Percentiles rank a stretch among this genome's conserved stretches.
Conservation (phyloP, 1,140 invertebrate species). For the Scaptomyza pallida region DNA sequence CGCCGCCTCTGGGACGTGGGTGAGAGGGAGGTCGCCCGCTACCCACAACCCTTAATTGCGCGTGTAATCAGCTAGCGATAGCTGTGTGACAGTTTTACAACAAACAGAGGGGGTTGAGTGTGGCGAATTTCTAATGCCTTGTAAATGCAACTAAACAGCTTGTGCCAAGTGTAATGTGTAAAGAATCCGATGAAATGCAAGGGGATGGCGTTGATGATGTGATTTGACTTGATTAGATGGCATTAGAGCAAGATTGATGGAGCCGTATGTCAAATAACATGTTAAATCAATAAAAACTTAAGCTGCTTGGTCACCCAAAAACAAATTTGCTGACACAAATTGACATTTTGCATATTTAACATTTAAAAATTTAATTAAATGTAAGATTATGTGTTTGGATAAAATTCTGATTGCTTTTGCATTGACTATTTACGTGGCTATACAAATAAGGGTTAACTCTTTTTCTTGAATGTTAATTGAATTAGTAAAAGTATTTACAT, state of each 20-base stretch:
- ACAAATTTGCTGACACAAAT: constrained; percentile 29
- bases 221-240: constrained; percentile 65
- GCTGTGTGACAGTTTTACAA: constrained; percentile 28
- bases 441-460: no score
- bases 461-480: no score
- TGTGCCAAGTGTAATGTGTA: constrained; percentile 27
- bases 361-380: background rate
- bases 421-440: background rate
- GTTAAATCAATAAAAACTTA: constrained; percentile 37
- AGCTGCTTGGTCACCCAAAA: constrained; percentile 7
- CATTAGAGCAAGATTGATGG: constrained; percentile 70
- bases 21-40: constrained; percentile 27
- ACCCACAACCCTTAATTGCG: constrained; percentile 75
- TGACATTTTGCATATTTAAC: constrained; percentile 5
- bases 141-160: constrained; percentile 74
- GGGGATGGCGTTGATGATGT: constrained; percentile 58
- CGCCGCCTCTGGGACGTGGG: constrained; percentile 3
- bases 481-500: no score
- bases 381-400: background rate
- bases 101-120: constrained; percentile 3
- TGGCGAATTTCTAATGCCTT: constrained; percentile 51
- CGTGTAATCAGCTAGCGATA: constrained; percentile 61
- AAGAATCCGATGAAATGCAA: constrained; percentile 11
- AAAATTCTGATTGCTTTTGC: background rate
- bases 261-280: constrained; percentile 57